These are phyloP conservation scores for Argyresthia goedartella DNA, from an alignment of 2,888 invertebrate genomes.

Conservation along the genomic window DNA sequence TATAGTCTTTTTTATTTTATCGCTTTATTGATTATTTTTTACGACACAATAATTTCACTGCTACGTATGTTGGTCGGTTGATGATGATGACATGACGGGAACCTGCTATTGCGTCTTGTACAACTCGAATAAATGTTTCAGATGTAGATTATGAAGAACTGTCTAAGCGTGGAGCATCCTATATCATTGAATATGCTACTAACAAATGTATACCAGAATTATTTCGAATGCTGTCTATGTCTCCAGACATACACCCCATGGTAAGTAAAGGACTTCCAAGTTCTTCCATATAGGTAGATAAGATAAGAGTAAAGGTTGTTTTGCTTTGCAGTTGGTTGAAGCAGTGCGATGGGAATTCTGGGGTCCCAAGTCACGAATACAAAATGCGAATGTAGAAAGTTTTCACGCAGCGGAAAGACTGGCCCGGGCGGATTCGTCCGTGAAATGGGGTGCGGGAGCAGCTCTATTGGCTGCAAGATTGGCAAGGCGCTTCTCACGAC, in stretches of 20 bases:
- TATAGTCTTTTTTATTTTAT: neutral
- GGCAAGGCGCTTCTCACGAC: constrained; percentile 47
- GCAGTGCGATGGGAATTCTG: constrained; percentile 72
- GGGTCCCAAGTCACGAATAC: constrained; percentile 25
- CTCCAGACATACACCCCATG: constrained; percentile 26
- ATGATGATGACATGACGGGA: no score
- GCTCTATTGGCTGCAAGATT: constrained; percentile 71
- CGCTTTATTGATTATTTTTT: no score
- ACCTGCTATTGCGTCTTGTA: no score
- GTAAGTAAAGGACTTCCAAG: constrained; percentile 18
- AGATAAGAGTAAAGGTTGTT: no score
- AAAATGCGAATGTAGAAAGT: constrained; percentile 30
- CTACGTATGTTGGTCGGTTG: no score
- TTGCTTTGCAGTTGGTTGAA: constrained; percentile 35
- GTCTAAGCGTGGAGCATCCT: constrained; percentile 62
- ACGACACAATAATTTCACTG: no score
- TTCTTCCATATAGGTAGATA: neutral
- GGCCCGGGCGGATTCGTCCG: constrained; percentile 69
- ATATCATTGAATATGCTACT: constrained; percentile 70
- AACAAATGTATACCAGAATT: constrained; percentile 71
- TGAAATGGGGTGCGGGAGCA: constrained; percentile 63
- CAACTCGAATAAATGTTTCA: constrained; percentile 22
- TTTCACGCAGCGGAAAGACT: constrained; percentile 50
- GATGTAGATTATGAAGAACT: constrained; percentile 72
- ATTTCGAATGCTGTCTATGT: constrained; percentile 45